Evolutionary conservation across 2,797 vertebrate genomes (phyloP).

Genomic region (Podargus strigoides): DNA sequence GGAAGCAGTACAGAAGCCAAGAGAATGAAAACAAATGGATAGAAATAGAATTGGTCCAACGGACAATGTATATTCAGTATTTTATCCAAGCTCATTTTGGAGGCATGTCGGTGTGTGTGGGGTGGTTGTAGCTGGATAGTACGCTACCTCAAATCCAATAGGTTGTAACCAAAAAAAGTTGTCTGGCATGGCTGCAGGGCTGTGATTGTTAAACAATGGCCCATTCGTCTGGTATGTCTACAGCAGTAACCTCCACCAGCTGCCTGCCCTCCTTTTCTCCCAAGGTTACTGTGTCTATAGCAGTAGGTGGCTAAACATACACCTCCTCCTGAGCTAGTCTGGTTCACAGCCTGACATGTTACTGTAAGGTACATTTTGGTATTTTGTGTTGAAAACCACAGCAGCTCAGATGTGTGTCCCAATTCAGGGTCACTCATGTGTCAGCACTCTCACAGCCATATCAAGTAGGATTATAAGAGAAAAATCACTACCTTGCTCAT

Average conservation of each 20-base stretch:
- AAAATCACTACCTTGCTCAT: background rate
- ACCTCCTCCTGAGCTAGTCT: background rate
- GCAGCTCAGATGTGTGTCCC: background rate
- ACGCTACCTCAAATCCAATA: background rate
- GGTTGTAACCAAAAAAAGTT: background rate
- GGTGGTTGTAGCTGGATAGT: background rate
- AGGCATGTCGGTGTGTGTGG: fast-evolving
- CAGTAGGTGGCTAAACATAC: background rate
- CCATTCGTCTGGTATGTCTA: background rate
- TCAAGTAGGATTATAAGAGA: background rate
- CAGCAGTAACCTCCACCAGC: background rate
- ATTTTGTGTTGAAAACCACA: background rate
- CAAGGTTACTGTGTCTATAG: background rate
- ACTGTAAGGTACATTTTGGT: background rate
- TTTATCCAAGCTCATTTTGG: background rate
- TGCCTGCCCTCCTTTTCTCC: slow-evolving; percentile 4
- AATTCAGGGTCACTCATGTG: background rate
- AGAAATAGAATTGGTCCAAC: background rate
- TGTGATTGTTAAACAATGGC: background rate
- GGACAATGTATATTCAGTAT: fast-evolving
- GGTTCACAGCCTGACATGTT: background rate
- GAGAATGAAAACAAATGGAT: background rate
- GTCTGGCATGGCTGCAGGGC: background rate
- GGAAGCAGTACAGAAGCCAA: background rate
- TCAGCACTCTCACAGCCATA: background rate